Base-by-base conservation (phyloP, 2,113 vertebrate genomes). In the Gopherus flavomarginatus region DNA sequence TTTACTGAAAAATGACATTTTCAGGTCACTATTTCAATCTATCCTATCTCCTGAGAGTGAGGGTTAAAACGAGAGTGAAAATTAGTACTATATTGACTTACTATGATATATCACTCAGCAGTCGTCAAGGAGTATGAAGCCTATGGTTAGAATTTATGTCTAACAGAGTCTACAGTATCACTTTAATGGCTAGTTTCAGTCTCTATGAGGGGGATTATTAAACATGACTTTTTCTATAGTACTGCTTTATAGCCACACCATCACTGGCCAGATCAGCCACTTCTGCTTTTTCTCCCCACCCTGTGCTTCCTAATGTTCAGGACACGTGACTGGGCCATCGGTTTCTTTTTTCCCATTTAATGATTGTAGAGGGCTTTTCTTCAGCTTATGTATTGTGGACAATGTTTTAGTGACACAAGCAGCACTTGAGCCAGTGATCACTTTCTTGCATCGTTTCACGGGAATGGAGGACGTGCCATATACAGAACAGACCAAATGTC, bases 91-190 rank as follows among this genome's bases (percentile, higher is more conserved):
- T 57, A 14, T 53, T 87, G 95, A 83, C 65, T 54, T 59, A 6
- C 27, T 0, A 3, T 86, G 91, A 53, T 44, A 13, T 72, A 79
- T 93, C 84, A 29, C 57, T 92, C 82, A 54, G 14, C 88, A 53
- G 81, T 56, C 42, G 5, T 89, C 69, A 90, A 89, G 84, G 90
- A 83, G 86, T 90, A 87, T 87, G 90, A 94, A 95, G 93, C 78
- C 79, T 49, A 0, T 88, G 87, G 27, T 69, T 81, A 83, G 85
- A 90, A 21, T 44, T 90, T 47, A 91, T 93, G 87, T 86, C 90
- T 56, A 84, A 79, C 75, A 90, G 53, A 92, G 38, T 38, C 92
- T 6, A 1, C 65, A 81, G 65, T 24, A 54, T 47, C 57, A 92
- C 92, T 91, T 85, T 94, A 54, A 80, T 90, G 0, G 29, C 44